phyloP scores from a whole-genome alignment of 2,888 invertebrate species.

The Hoplodrina ambigua region DNA sequence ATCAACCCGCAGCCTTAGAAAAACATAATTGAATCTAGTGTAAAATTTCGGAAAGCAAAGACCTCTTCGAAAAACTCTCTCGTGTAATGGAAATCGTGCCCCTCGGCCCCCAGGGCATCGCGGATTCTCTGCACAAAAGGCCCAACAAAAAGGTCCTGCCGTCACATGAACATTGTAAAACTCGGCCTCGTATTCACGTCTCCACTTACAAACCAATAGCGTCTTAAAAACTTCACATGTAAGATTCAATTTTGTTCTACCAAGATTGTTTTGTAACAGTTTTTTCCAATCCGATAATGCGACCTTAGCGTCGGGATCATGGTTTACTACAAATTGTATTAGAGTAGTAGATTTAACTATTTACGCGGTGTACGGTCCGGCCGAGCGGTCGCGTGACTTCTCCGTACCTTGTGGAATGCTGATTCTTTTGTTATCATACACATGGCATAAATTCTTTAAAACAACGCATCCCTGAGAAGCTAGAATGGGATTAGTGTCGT shows the following conservation, averaged over 20 bases:
- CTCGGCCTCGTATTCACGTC: constrained; percentile 83
- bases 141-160: constrained; percentile 89
- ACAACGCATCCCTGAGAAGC: constrained; percentile 21
- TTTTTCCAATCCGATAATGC: constrained; percentile 90
- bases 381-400: constrained; percentile 64
- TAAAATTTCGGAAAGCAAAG: constrained; percentile 80
- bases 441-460: constrained; percentile 48
- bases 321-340: constrained; percentile 91
- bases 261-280: constrained; percentile 82
- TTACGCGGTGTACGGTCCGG: constrained; percentile 78
- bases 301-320: constrained; percentile 90
- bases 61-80: constrained; percentile 83
- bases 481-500: constrained; percentile 14
- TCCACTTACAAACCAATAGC: constrained; percentile 73
- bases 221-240: constrained; percentile 69
- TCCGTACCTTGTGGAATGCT: constrained; percentile 58
- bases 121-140: constrained; percentile 87
- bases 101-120: constrained; percentile 85
- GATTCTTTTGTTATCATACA: constrained; percentile 62
- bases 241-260: constrained; percentile 75
- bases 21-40: constrained; percentile 73
- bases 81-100: constrained; percentile 89
- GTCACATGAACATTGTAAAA: constrained; percentile 90
- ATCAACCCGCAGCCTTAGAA: constrained; percentile 44
- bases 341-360: constrained; percentile 90